Base-by-base conservation (phyloP, 2,113 vertebrate genomes). In the Tragelaphus imberbis region DNA sequence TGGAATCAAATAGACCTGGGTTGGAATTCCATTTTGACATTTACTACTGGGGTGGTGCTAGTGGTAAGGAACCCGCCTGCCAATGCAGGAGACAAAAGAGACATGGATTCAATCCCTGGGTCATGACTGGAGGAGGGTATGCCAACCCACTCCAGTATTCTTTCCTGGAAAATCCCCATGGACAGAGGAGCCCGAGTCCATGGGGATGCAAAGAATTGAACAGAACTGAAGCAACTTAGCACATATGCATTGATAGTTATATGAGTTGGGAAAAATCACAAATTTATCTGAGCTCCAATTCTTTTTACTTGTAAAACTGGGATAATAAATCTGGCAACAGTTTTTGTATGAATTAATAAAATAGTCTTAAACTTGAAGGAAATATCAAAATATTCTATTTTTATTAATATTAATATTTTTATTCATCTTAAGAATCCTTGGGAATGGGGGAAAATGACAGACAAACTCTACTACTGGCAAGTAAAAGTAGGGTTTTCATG, bases 291-390 rank as follows among this genome's bases (percentile, higher is more conserved):
- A 55, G 53, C 0, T 88, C 5, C 15, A 40, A 19, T 36, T 23
- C 56, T 59, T 40, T 86, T 30, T 28, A 51, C 16, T 28, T 79
- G 17, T n/a, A 84, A 80, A 90, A 65, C 8, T 92, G 30, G 33
- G 14, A 56, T 44, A 75, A 53, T 71, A 82, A 93, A 7, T 71
- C 27, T 88, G 36, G 40, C 13, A 77, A 36, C n/a, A 55, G 33
- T 63, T 93, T 97, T 94, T 68, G 51, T 81, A 85, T 75, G 15
- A 47, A 71, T 81, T 92, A 90, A 95, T 63, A 13, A 92, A 90
- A 90, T 65, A 44, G 81, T 59, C 5, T 91, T 56, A 93, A 81
- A 3, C 94, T 91, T 71, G 33, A 51, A 17, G 11, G 6, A 1
- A 68, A 33, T 81, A 86, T 71, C 11, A 94, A 89, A 95, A 84